Conservation (phyloP, 2,888 invertebrate species). For the Machimus rusticus region DNA sequence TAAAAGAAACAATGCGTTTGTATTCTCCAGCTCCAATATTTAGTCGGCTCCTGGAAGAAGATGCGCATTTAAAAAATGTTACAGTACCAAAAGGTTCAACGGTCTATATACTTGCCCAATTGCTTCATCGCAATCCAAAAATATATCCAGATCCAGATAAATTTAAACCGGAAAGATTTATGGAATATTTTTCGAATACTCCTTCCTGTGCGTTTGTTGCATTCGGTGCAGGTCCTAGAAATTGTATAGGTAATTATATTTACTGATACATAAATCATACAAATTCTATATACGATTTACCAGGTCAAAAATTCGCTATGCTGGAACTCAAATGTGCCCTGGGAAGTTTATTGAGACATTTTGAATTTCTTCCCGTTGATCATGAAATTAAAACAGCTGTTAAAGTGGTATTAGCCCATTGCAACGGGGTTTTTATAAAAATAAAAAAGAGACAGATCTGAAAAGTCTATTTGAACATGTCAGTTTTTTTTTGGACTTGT, state of each 20-base stretch:
- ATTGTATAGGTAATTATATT: conserved; percentile 54
- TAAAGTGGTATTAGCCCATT: conserved; percentile 59
- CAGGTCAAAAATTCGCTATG: conserved; percentile 62
- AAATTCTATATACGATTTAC: background rate
- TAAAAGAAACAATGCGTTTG: conserved; percentile 67
- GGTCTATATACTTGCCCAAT: conserved; percentile 60
- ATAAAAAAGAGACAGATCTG: conserved; percentile 51
- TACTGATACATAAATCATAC: background rate
- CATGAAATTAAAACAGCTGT: conserved; percentile 48
- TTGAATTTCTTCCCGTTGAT: conserved; percentile 56
- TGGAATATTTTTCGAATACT: conserved; percentile 45
- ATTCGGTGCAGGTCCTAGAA: conserved; percentile 60
- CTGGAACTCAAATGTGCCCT: conserved; percentile 58
- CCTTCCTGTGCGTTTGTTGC: conserved; percentile 58
- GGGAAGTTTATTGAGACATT: conserved; percentile 56
- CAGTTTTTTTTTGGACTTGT: background rate
- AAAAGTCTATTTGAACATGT: background rate
- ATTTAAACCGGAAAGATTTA: conserved; percentile 59
- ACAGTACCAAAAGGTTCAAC: conserved; percentile 61
- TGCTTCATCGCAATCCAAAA: conserved; percentile 63
- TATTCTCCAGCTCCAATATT: conserved; percentile 67
- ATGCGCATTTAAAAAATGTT: conserved; percentile 60
- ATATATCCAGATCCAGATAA: conserved; percentile 64
- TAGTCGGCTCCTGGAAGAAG: conserved; percentile 62
- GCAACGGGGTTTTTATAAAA: conserved; percentile 57